Evolutionary conservation across 2,113 vertebrate genomes (phyloP).

Genomic region (Elaphurus davidianus): DNA sequence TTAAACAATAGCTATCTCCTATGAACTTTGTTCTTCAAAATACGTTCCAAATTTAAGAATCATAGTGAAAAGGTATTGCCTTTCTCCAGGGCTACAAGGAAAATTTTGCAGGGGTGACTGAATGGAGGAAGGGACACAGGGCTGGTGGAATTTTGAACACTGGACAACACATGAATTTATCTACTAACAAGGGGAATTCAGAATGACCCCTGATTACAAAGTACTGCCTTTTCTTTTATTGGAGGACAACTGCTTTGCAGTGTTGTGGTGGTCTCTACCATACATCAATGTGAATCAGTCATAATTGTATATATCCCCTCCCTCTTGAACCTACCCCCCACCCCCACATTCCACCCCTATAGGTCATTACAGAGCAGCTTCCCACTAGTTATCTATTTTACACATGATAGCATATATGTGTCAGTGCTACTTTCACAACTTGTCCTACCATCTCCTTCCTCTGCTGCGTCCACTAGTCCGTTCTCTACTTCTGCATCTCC

Average conservation of each 20-base stretch:
- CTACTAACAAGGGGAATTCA: not conserved
- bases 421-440: not conserved
- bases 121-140: not conserved
- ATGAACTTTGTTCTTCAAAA: not conserved
- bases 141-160: not conserved
- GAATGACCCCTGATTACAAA: not conserved
- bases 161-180: not conserved
- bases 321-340: not conserved
- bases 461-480: not conserved
- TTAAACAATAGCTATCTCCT: not conserved
- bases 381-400: not conserved
- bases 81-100: not conserved
- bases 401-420: not conserved
- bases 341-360: not conserved
- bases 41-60: not conserved
- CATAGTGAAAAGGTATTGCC: not conserved
- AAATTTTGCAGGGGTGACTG: not conserved
- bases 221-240: not conserved
- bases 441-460: not conserved
- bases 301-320: not conserved
- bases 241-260: not conserved
- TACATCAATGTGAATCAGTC: not conserved
- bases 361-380: not conserved
- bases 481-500: not conserved
- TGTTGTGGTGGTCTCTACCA: not conserved